Evolutionary conservation across 2,797 vertebrate species (phyloP).

Genomic region (Champsocephalus esox): DNA sequence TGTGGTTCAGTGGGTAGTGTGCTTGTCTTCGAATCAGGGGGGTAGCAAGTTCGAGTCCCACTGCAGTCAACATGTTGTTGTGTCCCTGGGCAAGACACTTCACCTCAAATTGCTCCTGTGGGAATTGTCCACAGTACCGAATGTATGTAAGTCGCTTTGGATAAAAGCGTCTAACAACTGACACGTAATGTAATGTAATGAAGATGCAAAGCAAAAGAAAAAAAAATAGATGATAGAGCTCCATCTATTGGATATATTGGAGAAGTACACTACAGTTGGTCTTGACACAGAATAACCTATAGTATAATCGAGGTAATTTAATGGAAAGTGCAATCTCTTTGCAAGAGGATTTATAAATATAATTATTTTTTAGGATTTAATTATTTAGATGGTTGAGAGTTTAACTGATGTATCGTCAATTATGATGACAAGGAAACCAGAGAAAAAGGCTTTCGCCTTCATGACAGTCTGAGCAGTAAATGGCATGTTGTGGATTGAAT

Average conservation of each 20-base stretch:
- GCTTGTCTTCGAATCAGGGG: too few species aligned
- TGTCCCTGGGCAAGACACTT: too few species aligned
- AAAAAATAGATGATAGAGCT: slow-evolving; percentile 11
- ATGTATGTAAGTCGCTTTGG: too few species aligned
- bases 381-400: not conserved
- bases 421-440: not conserved
- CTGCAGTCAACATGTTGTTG: too few species aligned
- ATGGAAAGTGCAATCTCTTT: not conserved
- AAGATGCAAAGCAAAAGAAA: not conserved
- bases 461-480: not conserved
- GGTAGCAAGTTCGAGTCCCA: too few species aligned
- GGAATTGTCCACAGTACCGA: too few species aligned
- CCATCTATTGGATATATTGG: slow-evolving; percentile 55
- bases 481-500: slow-evolving; percentile 3
- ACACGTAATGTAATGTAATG: too few species aligned
- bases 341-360: not conserved
- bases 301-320: not conserved
- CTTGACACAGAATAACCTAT: not conserved
- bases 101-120: too few species aligned
- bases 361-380: not conserved
- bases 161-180: too few species aligned
- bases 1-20: too few species aligned
- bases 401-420: not conserved
- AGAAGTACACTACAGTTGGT: slow-evolving; percentile 14
- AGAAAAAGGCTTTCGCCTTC: not conserved